Evolutionary conservation across 1,140 invertebrate species (phyloP), one percentile per base, ranked within the genome.

Genomic region (Magallana ariakensis): DNA sequence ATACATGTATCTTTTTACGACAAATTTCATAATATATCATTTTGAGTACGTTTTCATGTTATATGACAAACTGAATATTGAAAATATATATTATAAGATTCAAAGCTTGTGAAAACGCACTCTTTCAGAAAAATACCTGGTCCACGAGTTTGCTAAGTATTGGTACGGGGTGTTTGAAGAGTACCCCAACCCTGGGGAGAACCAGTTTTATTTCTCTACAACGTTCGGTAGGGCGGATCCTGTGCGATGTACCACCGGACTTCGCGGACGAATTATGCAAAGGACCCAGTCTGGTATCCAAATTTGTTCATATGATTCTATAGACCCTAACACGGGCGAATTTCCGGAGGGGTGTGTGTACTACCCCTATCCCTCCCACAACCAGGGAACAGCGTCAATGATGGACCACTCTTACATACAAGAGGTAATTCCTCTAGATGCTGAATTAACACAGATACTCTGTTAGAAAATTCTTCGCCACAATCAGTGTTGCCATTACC

Each of bases 111-210:
- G 5, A 46, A 1, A 46, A 46, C 8, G 15, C 15, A 15, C 54
- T 10, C 0, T 82, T 82, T n/a, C 80, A 95, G 96, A 94, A n/a
- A 94, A 95, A 86, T 92, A 94, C 13, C 92, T 97, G n/a, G 95
- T 96, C 1, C 96, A 95, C 87, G 95, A 97, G 92, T 97, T 96
- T 95, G 96, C 96, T 0, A 96, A 96, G 90, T 96, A 96, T 90
- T 95, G 96, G 0, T 97, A 96, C 93, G 96, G 96, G 22, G 96
- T 97, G 2, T 97, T 97, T 92, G 96, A 96, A 87, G 96, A 97
- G 93, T 95, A 96, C 86, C 96, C 96, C 0, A 96, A 95, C 87
- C 89, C 92, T 11, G 95, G 95, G n/a, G 96, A 96, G 93, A 95
- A 90, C 0, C 81, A 90, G 55, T 93, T 90, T 83, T 92, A 91